A percentile compares a stretch with the other conserved stretches of the same genome.
Evolutionary conservation across 2,113 vertebrate genomes (phyloP).

Genomic region (Crotophaga sulcirostris): DNA sequence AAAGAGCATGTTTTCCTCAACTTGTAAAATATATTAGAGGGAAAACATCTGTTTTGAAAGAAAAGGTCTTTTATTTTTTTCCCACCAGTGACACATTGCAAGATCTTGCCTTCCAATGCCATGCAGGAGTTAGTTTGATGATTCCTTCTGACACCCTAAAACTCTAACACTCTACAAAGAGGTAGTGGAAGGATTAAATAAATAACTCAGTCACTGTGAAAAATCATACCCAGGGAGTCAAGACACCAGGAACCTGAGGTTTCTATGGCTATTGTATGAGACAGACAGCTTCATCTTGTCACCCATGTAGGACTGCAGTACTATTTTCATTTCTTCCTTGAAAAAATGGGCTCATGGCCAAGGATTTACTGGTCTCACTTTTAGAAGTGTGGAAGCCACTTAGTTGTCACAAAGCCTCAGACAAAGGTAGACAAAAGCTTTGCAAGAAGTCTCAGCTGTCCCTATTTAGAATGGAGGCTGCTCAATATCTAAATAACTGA

Average conservation of each 20-base stretch:
- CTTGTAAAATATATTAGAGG: neutral
- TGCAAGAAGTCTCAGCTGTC: neutral
- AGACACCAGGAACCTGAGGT: neutral
- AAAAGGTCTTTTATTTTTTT: neutral
- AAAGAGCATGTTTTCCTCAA: neutral
- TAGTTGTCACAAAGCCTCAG: neutral
- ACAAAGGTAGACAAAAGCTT: neutral
- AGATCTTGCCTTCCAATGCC: neutral
- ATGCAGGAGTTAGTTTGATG: neutral
- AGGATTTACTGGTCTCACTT: neutral
- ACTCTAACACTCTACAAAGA: neutral
- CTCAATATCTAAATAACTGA: neutral
- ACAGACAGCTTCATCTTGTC: conserved; percentile 5
- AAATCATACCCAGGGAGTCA: neutral
- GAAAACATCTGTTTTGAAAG: neutral
- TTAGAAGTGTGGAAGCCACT: neutral
- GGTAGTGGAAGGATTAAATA: conserved; percentile 2
- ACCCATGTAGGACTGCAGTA: fast-evolving
- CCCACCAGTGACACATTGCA: neutral
- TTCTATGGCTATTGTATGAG: neutral
- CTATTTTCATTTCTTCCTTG: neutral
- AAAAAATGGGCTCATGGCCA: neutral
- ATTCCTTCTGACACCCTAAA: neutral
- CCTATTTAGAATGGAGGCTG: neutral
- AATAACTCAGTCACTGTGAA: neutral